Base-by-base conservation (phyloP, 1,140 invertebrate species). In the Andrena cerasifolii region DNA sequence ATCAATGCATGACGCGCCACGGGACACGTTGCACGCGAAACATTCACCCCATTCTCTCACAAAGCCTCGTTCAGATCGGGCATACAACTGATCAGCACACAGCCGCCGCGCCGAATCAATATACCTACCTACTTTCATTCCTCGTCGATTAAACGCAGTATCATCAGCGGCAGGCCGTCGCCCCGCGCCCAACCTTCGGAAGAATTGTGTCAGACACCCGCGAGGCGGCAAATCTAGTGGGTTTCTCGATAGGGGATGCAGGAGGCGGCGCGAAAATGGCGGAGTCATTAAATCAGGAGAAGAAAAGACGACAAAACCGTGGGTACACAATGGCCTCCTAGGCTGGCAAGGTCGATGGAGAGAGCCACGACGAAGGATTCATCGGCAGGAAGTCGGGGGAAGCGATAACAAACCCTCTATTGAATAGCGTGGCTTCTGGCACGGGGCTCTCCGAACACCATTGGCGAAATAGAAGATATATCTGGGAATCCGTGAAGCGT, bases 331-430 rank as follows among this genome's bases (percentile, higher is more conserved):
- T 83, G 36, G 68, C 7, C 47, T 33, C n/a, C 45, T 14, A 47
- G 47, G n/a, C 45, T 66, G 62, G 73, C 54, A 67, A 62, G 53
- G 36, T 70, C 80, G 73, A 82, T 77, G 72, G 49, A 62, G 66
- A 40, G 47, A 49, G 45, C 28, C 54, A 62, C 54, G 47, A 6
- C n/a, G 61, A 16, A 77, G 54, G 61, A 78, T 70, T 82, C 80
- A 73, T 73, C 75, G 18, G 10, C 56, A 47, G 75, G 66, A 82
- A 82, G 61, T 72, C 54, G n/a, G 40, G 21, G 24, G 36, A 49
- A 40, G 56, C 68, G 82, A 83, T 83, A 83, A 83, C 82, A 83
- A 83, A 83, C 75, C 82, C 67, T 82, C 58, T 63, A 82, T 83
- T 83, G 62, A 82, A 79, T 78, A 47, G 49, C 10, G 8, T 18